Base-by-base conservation (phyloP, 2,113 vertebrate genomes). In the Oreotrochilus melanogaster region DNA sequence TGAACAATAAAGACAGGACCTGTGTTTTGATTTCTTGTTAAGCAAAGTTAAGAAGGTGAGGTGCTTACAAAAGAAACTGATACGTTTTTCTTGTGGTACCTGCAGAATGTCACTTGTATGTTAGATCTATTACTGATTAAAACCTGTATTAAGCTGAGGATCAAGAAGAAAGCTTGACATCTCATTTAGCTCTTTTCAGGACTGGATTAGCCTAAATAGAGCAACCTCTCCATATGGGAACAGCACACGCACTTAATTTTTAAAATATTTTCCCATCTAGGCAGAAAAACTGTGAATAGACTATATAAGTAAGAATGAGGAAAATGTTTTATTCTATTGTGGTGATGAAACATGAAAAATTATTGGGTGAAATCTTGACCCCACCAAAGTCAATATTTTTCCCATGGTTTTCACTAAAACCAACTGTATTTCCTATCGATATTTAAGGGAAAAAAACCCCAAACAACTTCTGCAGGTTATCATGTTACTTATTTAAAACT, bases 71-170 rank as follows among this genome's bases (percentile, higher is more conserved):
- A 86, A 90, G 93, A 93, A 87, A 27, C 13, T 6, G 67, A n/a
- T 85, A 65, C 1, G 88, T 48, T 96, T 73, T 35, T 18, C 65
- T 71, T 91, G 72, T 1, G 0, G 94, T 94, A 78, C 80, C 95
- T 84, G 42, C 76, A 73, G 67, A n/a, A 37, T 9, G 1, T 76
- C 65, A 25, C 14, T 18, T 3, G 18, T 71, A 87, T 72, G 76
- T 89, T 97, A 94, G 94, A 95, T 97, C 94, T 97, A 97, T 96
- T 97, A 95, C 97, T 97, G 96, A 97, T 97, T 97, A 98, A 94
- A 97, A 94, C 87, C 80, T 56, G 78, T 96, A 96, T 97, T 94
- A 93, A 96, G 95, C 90, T 23, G 14, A 94, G 88, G 93, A 97
- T 98, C 96, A 96, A 93, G 96, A 93, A 96, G 96, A 97, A 97